Base-by-base conservation (phyloP, 2,888 invertebrate genomes). In the Nycteola revayana region DNA sequence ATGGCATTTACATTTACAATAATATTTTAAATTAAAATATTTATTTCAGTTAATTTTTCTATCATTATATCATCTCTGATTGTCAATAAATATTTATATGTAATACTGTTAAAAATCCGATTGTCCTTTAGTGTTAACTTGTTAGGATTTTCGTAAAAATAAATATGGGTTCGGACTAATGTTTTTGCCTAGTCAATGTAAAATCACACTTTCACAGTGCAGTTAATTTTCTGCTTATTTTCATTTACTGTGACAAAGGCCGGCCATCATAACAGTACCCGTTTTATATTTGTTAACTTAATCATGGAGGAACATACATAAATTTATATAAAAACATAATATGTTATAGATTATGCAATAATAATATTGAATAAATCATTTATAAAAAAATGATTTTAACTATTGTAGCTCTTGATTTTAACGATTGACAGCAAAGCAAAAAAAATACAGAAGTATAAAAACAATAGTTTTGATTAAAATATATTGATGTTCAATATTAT, bases 401-500 rank as follows among this genome's bases (percentile, higher is more conserved):
- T n/a, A n/a, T n/a, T n/a, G n/a, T n/a, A n/a, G n/a, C n/a, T n/a
- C n/a, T n/a, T n/a, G n/a, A n/a, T n/a, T n/a, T n/a, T n/a, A n/a
- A n/a, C n/a, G n/a, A n/a, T n/a, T n/a, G n/a, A n/a, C n/a, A n/a
- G n/a, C n/a, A n/a, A n/a, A n/a, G n/a, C n/a, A n/a, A n/a, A n/a
- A n/a, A n/a, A n/a, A n/a, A n/a, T n/a, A n/a, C n/a, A n/a, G n/a
- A n/a, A n/a, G n/a, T n/a, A n/a, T n/a, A n/a, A n/a, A n/a, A n/a
- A n/a, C n/a, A n/a, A n/a, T n/a, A n/a, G n/a, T n/a, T n/a, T n/a
- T n/a, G n/a, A n/a, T n/a, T n/a, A n/a, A n/a, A n/a, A n/a, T n/a
- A n/a, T n/a, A n/a, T n/a, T n/a, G n/a, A n/a, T n/a, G n/a, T n/a
- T 52, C 45, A 45, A 36, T 38, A 50, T 50, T 36, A 40, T 55